Evolutionary conservation across 2,888 invertebrate species (phyloP), one percentile per base, ranked within the genome.

Genomic region (Lithophane leautieri): DNA sequence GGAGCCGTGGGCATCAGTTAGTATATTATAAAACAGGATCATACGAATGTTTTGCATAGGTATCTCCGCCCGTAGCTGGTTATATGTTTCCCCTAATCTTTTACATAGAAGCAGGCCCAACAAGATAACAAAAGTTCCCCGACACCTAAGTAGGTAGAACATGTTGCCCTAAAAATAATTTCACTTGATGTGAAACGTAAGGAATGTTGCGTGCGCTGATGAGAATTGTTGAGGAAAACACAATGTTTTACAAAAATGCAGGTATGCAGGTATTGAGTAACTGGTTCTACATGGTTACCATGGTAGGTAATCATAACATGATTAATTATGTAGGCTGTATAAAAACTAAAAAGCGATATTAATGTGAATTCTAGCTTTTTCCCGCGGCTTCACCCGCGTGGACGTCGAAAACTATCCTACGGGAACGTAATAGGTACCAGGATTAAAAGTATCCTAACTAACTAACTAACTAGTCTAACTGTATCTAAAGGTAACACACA

Each of bases 201-300:
- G 28, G 47, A 74, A 83, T 74, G 71, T 74, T 40, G 77, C 82
- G 71, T 85, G 70, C 42, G 11, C n/a, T n/a, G 69, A 71, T 85
- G 73, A 74, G 58, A 66, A 50, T 58, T 44, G 56, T 79, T 61
- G 54, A 72, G 76, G 80, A 83, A 82, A 83, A 85, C 58, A 28
- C 79, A 68, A 68, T 56, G 78, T 65, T 63, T 42, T 11, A 71
- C 66, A 67, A 71, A 77, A 77, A 70, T 70, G 67, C 67, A 67
- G 63, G 19, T 62, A 81, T 76, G 81, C 83, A 78, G 81, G 81
- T 84, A 70, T 72, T 85, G 68, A 66, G 60, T 72, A 76, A 77
- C 61, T n/a, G 50, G 69, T 67, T 85, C 22, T 65, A 58, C 40
- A 66, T 56, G 0, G 58, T 79, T 67, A 61, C 66, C 34, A 54